Base-by-base conservation (phyloP, 2,797 vertebrate species). In the Podarcis siculus region DNA sequence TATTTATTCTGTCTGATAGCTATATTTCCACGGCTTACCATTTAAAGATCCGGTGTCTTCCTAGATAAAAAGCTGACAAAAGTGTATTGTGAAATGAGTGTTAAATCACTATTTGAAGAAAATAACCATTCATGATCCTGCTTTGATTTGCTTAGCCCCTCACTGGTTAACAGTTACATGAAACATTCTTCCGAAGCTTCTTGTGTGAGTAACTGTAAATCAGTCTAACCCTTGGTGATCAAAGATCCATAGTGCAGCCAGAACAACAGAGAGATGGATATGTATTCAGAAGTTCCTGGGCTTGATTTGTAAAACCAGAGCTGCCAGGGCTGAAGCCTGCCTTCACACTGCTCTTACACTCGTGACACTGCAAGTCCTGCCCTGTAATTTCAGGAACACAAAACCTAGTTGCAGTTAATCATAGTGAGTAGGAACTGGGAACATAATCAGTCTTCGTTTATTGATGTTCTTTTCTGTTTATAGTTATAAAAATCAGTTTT, bases 391-490 rank as follows among this genome's bases (percentile, higher is more conserved):
- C 67, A 83, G 21, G 21, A 25, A 5, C 35, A 58, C 6, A 17
- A 32, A 72, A 45, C 71, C 12, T 35, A 71, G 10, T 25, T 58
- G 25, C 6, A 35, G 32, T 75, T 75, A 58, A 39, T 73, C 49
- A 61, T 30, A 61, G 19, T 30, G 49, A 72, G 8, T 15, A 35
- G 49, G 19, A 66, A 85, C 3, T 55, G 49, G 49, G 49, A 55
- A 55, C 49, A 55, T 55, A 55, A 55, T 15, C 49, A 15, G 13
- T 55, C 49, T 55, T 55, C 4, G 2, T 21, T 55, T 27, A 4
- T 71, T 86, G 32, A 58, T 86, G 9, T 75, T 55, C 10, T 17
- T 82, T 9, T 82, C 61, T 82, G 30, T 30, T 82, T 90, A 89
- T 37, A 25, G 30, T 78, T 25, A 5, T 69, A 55, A 80, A 67